These are phyloP conservation scores for Hypsopygia costalis DNA, from an alignment of 2,888 invertebrate genomes.

Conservation along the genomic window DNA sequence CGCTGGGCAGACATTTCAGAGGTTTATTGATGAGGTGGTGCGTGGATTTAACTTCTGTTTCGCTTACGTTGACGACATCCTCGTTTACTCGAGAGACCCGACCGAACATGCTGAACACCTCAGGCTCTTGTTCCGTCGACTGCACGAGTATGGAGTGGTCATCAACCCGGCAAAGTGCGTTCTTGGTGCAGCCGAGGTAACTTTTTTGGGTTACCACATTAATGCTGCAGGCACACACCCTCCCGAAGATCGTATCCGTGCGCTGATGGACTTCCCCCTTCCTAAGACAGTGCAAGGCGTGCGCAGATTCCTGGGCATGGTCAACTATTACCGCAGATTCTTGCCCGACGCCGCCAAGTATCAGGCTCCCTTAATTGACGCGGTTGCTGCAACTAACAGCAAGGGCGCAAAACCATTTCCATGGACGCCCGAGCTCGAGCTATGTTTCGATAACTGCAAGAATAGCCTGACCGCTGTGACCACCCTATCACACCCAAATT, in stretches of 20 bases:
- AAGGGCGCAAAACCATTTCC: slow-evolving; percentile 13
- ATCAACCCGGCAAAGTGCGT: slow-evolving; percentile 17
- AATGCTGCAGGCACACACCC: slow-evolving; percentile 11
- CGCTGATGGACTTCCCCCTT: slow-evolving; percentile 16
- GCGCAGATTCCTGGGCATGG: slow-evolving; percentile 8
- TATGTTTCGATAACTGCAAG: slow-evolving; percentile 15
- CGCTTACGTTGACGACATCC: slow-evolving; percentile 13
- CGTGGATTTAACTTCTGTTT: slow-evolving; percentile 15
- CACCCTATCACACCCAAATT: slow-evolving; percentile 19
- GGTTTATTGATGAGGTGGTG: slow-evolving; percentile 28
- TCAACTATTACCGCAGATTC: slow-evolving; percentile 17
- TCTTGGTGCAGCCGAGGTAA: slow-evolving; percentile 12
- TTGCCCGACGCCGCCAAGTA: slow-evolving; percentile 15
- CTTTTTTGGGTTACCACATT: slow-evolving; percentile 15
- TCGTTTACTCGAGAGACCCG: slow-evolving; percentile 10
- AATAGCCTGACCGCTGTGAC: slow-evolving; percentile 4
- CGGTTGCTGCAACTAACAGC: slow-evolving; percentile 10
- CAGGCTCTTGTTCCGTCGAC: slow-evolving; percentile 7
- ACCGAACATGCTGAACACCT: slow-evolving; percentile 12
- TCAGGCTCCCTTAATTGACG: slow-evolving; percentile 15
- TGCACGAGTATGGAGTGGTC: slow-evolving; percentile 14
- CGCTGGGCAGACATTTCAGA: slow-evolving; percentile 45
- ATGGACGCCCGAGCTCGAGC: slow-evolving; percentile 9
- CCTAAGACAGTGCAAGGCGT: slow-evolving; percentile 18
- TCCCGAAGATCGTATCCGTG: slow-evolving; percentile 22